These are phyloP conservation scores for Drosophila athabasca DNA, from an alignment of 1,140 invertebrate genomes.

Conservation along the genomic window DNA sequence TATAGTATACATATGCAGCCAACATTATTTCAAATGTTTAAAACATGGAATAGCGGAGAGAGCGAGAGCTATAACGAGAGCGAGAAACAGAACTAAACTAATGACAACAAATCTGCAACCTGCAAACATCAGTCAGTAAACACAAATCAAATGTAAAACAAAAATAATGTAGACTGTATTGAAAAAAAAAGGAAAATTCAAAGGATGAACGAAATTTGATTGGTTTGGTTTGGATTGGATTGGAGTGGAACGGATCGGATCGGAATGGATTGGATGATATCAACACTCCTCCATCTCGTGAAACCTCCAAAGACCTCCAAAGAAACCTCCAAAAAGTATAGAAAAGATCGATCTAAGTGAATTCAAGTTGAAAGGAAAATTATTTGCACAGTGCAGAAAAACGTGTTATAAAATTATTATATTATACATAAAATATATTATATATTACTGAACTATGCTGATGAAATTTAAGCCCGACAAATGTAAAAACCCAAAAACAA, in stretches of 20 bases:
- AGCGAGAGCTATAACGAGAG: slow-evolving; percentile 6
- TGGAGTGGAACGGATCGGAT: too few relatives aligned
- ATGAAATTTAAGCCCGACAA: slow-evolving; percentile 36
- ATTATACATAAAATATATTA: slow-evolving; percentile 41
- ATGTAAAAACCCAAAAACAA: slow-evolving; percentile 9
- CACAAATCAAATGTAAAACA: slow-evolving; percentile 50
- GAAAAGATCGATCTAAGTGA: too few relatives aligned
- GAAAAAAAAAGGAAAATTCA: slow-evolving; percentile 19
- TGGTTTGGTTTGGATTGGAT: too few relatives aligned
- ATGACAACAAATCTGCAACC: background rate
- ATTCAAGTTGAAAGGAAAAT: slow-evolving; percentile 22
- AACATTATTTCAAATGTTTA: slow-evolving; percentile 44
- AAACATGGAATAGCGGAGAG: slow-evolving; percentile 20
- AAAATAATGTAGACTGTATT: slow-evolving; percentile 53
- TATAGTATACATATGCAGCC: slow-evolving; percentile 37
- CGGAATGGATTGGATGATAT: slow-evolving; percentile 7
- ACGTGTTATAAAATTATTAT: slow-evolving; percentile 54
- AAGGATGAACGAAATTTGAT: slow-evolving; percentile 22
- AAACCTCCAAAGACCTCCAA: slow-evolving; percentile 10
- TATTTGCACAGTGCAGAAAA: slow-evolving; percentile 54
- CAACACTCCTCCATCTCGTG: slow-evolving; percentile 39
- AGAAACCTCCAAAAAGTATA: too few relatives aligned
- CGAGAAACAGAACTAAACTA: slow-evolving; percentile 11
- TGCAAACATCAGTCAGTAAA: slow-evolving; percentile 41
- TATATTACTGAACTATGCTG: slow-evolving; percentile 63